A percentile compares a stretch with the other conserved stretches of the same genome.
These are phyloP conservation scores for Halyomorpha halys DNA, from an alignment of 1,140 invertebrate genomes.

Conservation along the genomic window DNA sequence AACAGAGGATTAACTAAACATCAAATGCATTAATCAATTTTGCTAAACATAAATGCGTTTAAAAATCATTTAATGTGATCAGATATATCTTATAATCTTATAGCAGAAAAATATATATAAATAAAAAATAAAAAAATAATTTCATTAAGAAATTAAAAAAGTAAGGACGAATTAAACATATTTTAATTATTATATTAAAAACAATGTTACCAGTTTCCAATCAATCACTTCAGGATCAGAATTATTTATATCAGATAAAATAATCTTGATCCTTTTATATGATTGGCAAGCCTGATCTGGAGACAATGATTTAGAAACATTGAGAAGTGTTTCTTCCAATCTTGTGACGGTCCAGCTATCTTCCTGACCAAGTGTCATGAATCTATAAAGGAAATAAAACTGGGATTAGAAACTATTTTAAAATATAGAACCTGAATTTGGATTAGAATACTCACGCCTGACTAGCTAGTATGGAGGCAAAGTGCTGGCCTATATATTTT, in stretches of 20 bases:
- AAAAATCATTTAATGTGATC: background rate
- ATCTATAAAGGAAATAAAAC: conserved; percentile 34
- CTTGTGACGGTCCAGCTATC: conserved; percentile 54
- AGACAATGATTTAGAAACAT: conserved; percentile 48
- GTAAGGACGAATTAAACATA: too few species aligned
- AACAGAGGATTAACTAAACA: too few species aligned
- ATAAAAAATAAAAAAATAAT: too few species aligned
- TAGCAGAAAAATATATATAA: too few species aligned
- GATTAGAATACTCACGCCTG: conserved; percentile 36
- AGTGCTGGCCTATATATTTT: conserved; percentile 53
- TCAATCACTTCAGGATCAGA: conserved; percentile 36
- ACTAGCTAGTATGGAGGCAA: conserved; percentile 49
- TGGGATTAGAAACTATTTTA: too few species aligned
- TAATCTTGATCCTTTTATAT: conserved; percentile 44
- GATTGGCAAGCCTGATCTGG: conserved; percentile 61
- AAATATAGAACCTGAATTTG: too few species aligned
- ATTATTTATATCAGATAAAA: conserved; percentile 33
- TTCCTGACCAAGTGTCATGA: conserved; percentile 51
- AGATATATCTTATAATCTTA: too few species aligned
- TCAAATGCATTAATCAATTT: too few species aligned
- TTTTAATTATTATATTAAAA: too few species aligned
- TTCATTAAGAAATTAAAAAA: too few species aligned
- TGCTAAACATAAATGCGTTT: too few species aligned
- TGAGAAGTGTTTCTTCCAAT: conserved; percentile 53
- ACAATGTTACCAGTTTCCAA: conserved; percentile 36